Percentiles rank a stretch among this genome's conserved stretches.
phyloP scores from a whole-genome alignment of 1,140 invertebrate genomes.

The Microplitis demolitor region DNA sequence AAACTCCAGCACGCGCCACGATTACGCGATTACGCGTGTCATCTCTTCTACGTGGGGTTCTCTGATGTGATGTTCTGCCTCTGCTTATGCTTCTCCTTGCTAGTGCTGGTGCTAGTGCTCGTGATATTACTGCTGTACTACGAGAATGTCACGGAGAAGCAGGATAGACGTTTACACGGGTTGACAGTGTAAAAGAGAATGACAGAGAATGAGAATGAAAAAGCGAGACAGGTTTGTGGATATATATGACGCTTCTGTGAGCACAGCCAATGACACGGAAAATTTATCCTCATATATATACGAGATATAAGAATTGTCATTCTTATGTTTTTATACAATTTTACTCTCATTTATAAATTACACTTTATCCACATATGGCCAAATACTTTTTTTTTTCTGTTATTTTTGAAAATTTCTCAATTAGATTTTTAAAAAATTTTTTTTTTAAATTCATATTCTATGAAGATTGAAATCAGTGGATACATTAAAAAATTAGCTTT shows the following conservation, averaged over 20 bases:
- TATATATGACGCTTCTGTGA: neutral
- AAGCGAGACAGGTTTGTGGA: neutral
- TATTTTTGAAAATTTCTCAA: no score
- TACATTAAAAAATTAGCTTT: no score
- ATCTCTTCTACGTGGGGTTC: conserved; percentile 39
- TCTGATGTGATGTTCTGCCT: neutral
- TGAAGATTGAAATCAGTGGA: no score
- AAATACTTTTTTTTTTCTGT: no score
- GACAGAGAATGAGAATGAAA: neutral
- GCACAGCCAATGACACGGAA: conserved; percentile 39
- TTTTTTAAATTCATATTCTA: no score
- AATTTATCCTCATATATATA: conserved; percentile 25
- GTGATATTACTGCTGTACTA: conserved; percentile 16
- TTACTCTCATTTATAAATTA: no score
- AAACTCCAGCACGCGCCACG: conserved; percentile 60
- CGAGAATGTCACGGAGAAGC: conserved; percentile 24
- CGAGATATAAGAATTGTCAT: neutral
- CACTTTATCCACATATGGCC: no score
- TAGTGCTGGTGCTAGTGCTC: neutral
- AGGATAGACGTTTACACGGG: conserved; percentile 14
- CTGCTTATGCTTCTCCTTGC: neutral
- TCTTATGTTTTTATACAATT: neutral
- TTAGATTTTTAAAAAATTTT: no score
- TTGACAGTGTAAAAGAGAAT: neutral
- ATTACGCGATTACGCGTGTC: conserved; percentile 63